Conservation (phyloP, 2,888 invertebrate genomes). For the Volucella zonaria region DNA sequence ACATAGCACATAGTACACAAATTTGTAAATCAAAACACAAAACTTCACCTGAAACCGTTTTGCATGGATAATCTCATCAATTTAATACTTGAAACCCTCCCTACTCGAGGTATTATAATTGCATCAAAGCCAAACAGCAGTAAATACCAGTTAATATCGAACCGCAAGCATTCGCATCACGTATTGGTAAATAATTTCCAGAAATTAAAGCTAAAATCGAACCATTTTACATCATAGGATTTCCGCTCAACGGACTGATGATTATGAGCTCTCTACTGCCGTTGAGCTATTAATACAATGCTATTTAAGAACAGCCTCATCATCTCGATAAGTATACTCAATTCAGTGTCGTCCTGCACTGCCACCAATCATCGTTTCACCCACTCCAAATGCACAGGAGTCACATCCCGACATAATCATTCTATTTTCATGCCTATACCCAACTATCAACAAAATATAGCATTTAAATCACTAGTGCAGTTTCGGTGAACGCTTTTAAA, state of each 20-base stretch:
- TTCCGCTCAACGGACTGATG: conserved; percentile 20
- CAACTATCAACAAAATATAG: not conserved
- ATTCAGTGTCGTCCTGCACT: conserved; percentile 20
- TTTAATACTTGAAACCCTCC: no score
- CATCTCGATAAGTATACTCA: conserved; percentile 28
- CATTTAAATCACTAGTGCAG: conserved; percentile 36
- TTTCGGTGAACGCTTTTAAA: conserved; percentile 47
- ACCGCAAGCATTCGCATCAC: not conserved
- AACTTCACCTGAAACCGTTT: no score
- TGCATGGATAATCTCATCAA: no score
- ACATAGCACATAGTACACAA: no score
- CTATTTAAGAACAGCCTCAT: not conserved
- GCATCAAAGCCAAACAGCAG: no score
- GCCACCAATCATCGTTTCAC: conserved; percentile 26
- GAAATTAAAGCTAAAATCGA: conserved; percentile 20
- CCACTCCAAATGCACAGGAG: conserved; percentile 5
- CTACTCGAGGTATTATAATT: no score
- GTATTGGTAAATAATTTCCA: conserved; percentile 16
- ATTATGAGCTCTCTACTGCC: not conserved
- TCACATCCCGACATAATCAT: not conserved
- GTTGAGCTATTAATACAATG: not conserved
- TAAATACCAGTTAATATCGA: not conserved
- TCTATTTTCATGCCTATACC: no score
- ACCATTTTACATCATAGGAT: conserved; percentile 33
- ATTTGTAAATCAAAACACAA: no score